Evolutionary conservation across 2,888 invertebrate genomes (phyloP), one percentile per base, ranked within the genome.

Genomic region (Cancer borealis): DNA sequence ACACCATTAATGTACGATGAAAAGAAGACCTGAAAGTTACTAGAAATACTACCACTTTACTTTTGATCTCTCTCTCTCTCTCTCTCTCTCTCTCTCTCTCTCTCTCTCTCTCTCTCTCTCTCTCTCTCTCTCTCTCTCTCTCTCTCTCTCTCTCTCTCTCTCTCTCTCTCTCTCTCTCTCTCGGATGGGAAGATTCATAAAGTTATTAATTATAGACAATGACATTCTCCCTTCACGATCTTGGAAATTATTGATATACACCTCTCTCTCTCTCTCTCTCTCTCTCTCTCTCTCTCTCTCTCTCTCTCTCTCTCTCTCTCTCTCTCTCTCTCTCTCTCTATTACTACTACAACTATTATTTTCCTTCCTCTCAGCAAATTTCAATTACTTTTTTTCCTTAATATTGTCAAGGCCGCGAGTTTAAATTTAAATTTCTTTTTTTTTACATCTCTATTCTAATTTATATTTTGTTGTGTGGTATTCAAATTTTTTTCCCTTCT

Each of bases 51-150:
- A 10, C 30, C 14, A 30, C 30, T 79, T 30, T 30, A 10, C 8
- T 79, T 30, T 79, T 12, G 26, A 26, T 79, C 26, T 30, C 79
- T 79, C 26, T 79, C 79, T 26, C 26, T 79, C 79, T 30, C 26
- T 79, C 79, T 79, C 26, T 79, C 30, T 79, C 79, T 79, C 30
- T 79, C 30, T 79, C 79, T 79, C 79, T 30, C 79, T 79, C 30
- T 79, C 66, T 79, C 79, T 79, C 30, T 79, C 79, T 30, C 26
- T 30, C 79, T 79, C 30, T 30, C 79, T 30, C n/a, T 79, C 79
- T 79, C 26, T 79, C 79, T 79, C 30, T 79, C 79, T 79, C 30
- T 66, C 66, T 66, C 21, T 66, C 66, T 66, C 5, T 66, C 54
- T 54, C 54, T 66, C 66, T 66, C 21, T 66, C 66, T 21, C 17